phyloP scores from a whole-genome alignment of 2,113 vertebrate species.

The Gymnobelideus leadbeateri region DNA sequence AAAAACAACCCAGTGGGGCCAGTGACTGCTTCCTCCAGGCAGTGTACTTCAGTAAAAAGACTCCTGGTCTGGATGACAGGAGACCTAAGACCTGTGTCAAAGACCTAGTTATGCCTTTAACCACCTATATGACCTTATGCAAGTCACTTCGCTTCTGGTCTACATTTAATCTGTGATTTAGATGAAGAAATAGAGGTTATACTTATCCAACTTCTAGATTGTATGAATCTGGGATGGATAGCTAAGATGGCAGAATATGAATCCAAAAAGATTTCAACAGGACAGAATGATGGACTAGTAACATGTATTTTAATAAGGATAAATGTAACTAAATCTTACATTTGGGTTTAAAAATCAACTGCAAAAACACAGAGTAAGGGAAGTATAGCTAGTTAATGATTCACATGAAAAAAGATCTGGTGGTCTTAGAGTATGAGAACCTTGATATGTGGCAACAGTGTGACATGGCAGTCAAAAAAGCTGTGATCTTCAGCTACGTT shows the following conservation, averaged over 20 bases:
- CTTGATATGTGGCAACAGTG: background rate
- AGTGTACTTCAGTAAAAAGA: constrained; percentile 60
- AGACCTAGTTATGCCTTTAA: background rate
- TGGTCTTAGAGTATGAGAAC: background rate
- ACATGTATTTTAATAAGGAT: background rate
- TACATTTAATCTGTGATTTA: background rate
- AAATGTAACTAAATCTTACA: background rate
- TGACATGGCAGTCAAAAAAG: background rate
- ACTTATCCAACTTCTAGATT: background rate
- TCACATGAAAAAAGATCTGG: background rate
- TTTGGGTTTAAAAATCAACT: background rate
- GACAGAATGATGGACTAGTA: background rate
- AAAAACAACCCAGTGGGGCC: constrained; percentile 58
- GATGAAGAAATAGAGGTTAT: background rate
- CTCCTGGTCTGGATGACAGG: background rate
- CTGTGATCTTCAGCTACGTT: background rate
- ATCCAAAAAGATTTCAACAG: background rate
- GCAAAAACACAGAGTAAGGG: background rate
- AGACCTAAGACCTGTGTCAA: background rate
- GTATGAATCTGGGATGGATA: background rate
- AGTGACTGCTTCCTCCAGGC: constrained; percentile 58
- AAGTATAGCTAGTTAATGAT: background rate
- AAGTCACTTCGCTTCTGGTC: background rate
- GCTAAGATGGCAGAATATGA: background rate
- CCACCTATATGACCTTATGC: background rate